Base-by-base conservation (phyloP, 2,113 vertebrate genomes). In the Patagioenas fasciata region DNA sequence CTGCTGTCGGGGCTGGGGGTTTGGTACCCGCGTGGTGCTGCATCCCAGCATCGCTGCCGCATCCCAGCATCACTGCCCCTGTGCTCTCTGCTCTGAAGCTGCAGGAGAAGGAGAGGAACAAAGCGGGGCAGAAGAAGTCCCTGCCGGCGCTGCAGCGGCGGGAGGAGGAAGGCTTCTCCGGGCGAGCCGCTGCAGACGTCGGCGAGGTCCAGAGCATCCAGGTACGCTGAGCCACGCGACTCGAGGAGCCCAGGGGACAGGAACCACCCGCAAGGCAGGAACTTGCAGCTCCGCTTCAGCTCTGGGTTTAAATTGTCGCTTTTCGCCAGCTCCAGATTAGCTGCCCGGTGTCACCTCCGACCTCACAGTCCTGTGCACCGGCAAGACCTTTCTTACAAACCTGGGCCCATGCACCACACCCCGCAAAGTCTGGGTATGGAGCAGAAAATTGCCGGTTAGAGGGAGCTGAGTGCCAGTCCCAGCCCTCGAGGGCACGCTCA, bases 71-170 rank as follows among this genome's bases (percentile, higher is more conserved):
- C 73, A 8, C 36, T 44, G 34, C 21, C 23, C 0, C 1, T 78
- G 54, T 84, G 42, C 78, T 69, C 50, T 70, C 54, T 86, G 11
- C 51, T 26, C 24, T 3, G 1, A 69, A 77, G 3, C 31, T 92
- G 66, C 66, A 97, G 97, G 98, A 98, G 53, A 97, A 75, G 91
- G 96, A 98, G 69, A 93, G 84, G 92, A 96, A 67, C 82, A 94
- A 48, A 69, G 89, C 50, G 67, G 87, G 67, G 15, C 96, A 97
- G 50, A 97, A 97, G 96, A 97, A 97, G 61, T 97, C 95, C 53
- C 75, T 97, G 96, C 86, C 75, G 18, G 28, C 77, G 0, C 90
- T 95, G 92, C 95, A 97, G 92, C 95, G 95, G 84, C 94, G 96
- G 36, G 95, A 97, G 60, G 88, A 94, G 53, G 50, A 42, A 38